Evolutionary conservation across 1,140 invertebrate species (phyloP).

Genomic region (Drosophila pseudoananassae): DNA sequence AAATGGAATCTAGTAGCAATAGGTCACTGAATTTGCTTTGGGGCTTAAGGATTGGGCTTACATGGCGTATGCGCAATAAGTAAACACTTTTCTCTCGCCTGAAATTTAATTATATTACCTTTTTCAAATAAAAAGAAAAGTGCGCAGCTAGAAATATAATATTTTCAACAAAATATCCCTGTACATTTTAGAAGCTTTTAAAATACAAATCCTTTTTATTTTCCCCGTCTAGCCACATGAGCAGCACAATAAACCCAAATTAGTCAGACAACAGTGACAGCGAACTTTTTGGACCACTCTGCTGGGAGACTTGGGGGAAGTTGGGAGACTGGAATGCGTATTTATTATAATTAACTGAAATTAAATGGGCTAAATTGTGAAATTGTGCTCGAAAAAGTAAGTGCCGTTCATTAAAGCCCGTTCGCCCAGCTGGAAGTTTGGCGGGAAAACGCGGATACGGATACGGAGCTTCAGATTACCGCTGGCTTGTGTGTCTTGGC

Average conservation of each 20-base stretch:
- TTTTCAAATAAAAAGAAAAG: background rate
- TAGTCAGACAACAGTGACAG: constrained; percentile 60
- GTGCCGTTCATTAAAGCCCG: constrained; percentile 57
- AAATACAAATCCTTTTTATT: constrained; percentile 18
- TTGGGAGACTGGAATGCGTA: constrained; percentile 27
- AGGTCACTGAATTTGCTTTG: background rate
- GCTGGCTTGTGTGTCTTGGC: constrained; percentile 31
- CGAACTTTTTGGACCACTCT: constrained; percentile 17
- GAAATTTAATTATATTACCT: constrained; percentile 56
- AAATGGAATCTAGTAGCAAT: background rate
- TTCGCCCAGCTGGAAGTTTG: constrained; percentile 2
- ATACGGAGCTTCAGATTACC: constrained; percentile 36
- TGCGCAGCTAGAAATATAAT: constrained; percentile 12
- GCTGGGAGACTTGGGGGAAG: background rate
- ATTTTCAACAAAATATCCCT: background rate
- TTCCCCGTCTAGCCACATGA: constrained; percentile 11
- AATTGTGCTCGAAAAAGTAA: constrained; percentile 70
- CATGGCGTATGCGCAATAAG: constrained; percentile 54
- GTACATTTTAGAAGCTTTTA: background rate
- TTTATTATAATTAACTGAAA: constrained; percentile 79
- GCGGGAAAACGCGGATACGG: constrained; percentile 4
- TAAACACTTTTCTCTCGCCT: constrained; percentile 32
- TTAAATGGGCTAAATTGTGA: constrained; percentile 78
- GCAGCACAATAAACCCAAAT: constrained; percentile 66
- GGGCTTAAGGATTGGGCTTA: constrained; percentile 32